Evolutionary conservation across 2,113 vertebrate genomes (phyloP), one percentile per base, ranked within the genome.

Genomic region (Chitala chitala): DNA sequence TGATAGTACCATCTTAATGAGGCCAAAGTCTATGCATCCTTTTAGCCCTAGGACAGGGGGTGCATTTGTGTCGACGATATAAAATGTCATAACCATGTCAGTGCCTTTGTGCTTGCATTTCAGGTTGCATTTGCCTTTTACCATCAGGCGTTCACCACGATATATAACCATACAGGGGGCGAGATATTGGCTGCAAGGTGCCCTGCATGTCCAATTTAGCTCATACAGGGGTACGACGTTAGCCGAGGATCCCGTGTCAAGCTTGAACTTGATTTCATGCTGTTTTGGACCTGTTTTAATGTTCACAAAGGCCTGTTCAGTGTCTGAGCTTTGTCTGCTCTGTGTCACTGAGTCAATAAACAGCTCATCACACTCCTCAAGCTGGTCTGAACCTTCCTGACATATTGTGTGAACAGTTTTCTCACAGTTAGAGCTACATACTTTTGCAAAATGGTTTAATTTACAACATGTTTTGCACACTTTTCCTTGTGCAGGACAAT

Each of bases 401-500:
- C 13, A 61, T n/a, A n/a, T n/a, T n/a, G n/a, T n/a, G n/a, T 78
- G 72, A 1, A 74, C 44, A 24, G 48, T 50, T 66, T 55, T 75
- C 4, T 13, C 17, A 64, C 64, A 42, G 1, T 33, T 71, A 1
- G 71, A 72, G 2, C 24, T 44, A 40, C 71, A 84, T 0, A 76
- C 59, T 20, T 78, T 82, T 77, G 78, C 76, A 68, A 76, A 79
- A 31, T 77, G 66, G 7, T 80, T 79, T 40, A 46, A 78, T 38
- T 81, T 82, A 4, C 31, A 36, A 33, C 74, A 78, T 40, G 72
- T 73, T 20, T 63, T 58, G 22, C 75, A 76, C 13, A 76, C 68
- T 20, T 78, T 78, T 12, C 80, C 74, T 59, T 79, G 78, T 26
- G 71, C 78, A 55, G 80, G 80, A 3, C 78, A 82, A 2, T 20